phyloP scores from a whole-genome alignment of 2,888 invertebrate genomes.

The Stenichneumon culpator region DNA sequence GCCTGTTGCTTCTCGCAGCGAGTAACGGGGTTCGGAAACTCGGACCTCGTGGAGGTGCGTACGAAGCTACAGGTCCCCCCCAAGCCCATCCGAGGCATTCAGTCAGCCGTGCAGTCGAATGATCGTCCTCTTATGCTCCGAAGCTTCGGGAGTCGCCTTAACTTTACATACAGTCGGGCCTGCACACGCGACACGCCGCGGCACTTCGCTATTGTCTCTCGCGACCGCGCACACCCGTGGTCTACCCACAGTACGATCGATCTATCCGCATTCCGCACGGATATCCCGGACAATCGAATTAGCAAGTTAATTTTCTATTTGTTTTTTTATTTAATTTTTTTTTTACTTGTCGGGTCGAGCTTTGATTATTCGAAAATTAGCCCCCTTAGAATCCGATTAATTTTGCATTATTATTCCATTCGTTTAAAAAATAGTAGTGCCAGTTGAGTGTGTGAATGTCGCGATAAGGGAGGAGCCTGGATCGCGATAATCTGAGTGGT shows the following conservation, averaged over 20 bases:
- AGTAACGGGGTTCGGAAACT: constrained; percentile 73
- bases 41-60: constrained; percentile 76
- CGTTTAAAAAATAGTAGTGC: constrained; percentile 16
- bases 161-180: constrained; percentile 20
- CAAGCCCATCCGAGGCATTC: constrained; percentile 73
- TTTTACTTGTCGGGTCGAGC: not conserved
- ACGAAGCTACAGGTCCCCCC: constrained; percentile 69
- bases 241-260: constrained; percentile 17
- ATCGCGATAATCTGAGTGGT: constrained; percentile 52
- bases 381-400: not conserved
- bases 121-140: constrained; percentile 78
- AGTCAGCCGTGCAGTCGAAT: constrained; percentile 84
- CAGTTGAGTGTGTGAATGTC: constrained; percentile 53
- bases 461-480: constrained; percentile 48
- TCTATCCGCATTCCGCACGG: constrained; percentile 3
- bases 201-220: constrained; percentile 29
- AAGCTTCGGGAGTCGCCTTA: constrained; percentile 66
- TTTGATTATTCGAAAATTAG: not conserved
- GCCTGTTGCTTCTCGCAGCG: constrained; percentile 35
- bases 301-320: not conserved
- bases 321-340: constrained; percentile 11
- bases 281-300: constrained; percentile 2
- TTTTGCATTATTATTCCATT: not conserved
- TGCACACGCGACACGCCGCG: constrained; percentile 27
- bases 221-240: constrained; percentile 5